Conservation (phyloP, 2,888 invertebrate species). For the Thysanoteuthis rhombus region DNA sequence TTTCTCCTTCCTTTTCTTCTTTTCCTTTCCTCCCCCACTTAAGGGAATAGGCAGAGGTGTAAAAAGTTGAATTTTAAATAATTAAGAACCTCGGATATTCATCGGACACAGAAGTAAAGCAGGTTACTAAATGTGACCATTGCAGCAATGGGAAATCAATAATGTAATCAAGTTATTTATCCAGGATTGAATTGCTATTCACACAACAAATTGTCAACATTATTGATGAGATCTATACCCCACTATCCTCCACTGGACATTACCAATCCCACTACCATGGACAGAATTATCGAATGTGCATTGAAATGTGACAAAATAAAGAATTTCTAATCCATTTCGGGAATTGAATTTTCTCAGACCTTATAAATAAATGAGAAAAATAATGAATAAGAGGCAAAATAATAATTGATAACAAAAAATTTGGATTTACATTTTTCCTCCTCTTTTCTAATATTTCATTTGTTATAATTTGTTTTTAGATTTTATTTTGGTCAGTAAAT, state of each 20-base stretch:
- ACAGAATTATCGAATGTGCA: background rate
- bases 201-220: constrained; percentile 12
- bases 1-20: background rate
- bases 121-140: background rate
- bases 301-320: background rate
- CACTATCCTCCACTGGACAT: background rate
- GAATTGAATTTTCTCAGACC: background rate
- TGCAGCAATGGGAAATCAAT: background rate
- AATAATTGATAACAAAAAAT: background rate
- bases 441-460: background rate
- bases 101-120: background rate
- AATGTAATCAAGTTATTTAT: constrained; percentile 12
- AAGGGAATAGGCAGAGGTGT: background rate
- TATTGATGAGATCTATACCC: background rate
- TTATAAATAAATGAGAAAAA: background rate
- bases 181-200: background rate
- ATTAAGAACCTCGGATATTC: background rate
- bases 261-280: background rate
- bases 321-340: background rate
- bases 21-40: background rate
- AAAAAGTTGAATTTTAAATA: constrained; percentile 12
- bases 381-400: too few relatives aligned
- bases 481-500: background rate
- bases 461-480: background rate
- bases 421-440: background rate